These are phyloP conservation scores for Desmophyllum pertusum DNA, from an alignment of 92 coral and sea anemone species.

Conservation along the genomic window DNA sequence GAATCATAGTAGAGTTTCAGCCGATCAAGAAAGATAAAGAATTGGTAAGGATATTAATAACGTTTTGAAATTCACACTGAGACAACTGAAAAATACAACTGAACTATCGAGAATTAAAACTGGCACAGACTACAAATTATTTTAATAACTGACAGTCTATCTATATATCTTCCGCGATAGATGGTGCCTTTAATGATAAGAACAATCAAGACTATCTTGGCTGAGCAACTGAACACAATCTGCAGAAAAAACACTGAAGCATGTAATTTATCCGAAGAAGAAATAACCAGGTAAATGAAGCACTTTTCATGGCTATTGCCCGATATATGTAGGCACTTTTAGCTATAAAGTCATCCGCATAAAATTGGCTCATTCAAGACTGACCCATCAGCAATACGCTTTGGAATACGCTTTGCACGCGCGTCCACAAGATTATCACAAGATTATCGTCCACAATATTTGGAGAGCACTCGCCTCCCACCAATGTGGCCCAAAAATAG, in stretches of 20 bases:
- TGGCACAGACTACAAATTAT: not conserved
- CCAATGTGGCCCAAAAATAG: too few relatives aligned
- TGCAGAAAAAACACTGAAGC: not conserved
- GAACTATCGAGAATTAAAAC: too few relatives aligned
- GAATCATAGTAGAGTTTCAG: not conserved
- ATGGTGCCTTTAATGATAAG: not conserved
- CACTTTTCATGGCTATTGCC: not conserved
- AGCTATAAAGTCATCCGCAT: not conserved
- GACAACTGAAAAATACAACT: too few relatives aligned
- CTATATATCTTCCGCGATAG: not conserved
- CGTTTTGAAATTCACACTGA: too few relatives aligned
- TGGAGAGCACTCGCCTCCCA: too few relatives aligned
- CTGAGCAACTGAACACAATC: not conserved
- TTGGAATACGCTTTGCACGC: not conserved
- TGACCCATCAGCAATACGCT: too few relatives aligned
- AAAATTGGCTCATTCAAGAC: too few relatives aligned
- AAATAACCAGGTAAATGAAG: not conserved
- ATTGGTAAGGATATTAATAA: conserved; percentile 20
- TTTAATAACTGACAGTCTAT: not conserved
- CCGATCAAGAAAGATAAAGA: not conserved
- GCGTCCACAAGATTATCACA: not conserved
- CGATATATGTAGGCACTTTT: not conserved
- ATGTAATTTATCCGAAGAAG: conserved; percentile 7
- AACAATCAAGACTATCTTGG: not conserved
- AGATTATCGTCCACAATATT: too few relatives aligned